Conservation (phyloP, 1,140 invertebrate genomes). For the Lysiphlebus fabarum region DNA sequence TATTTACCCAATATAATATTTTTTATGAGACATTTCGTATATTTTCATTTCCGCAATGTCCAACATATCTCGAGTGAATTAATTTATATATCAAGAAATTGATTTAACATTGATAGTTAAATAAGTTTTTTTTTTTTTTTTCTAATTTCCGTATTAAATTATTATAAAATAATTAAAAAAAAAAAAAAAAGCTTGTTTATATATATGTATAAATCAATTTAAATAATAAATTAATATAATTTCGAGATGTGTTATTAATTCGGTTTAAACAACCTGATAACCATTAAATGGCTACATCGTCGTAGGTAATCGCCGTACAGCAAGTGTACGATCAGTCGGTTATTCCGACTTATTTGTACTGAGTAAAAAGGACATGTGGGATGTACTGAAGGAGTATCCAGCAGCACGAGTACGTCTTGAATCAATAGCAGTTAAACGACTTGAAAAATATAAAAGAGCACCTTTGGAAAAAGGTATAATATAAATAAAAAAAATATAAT, state of each 20-base stretch:
- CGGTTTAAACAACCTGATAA: constrained; percentile 46
- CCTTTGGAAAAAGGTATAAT: constrained; percentile 81
- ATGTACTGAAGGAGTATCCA: constrained; percentile 97
- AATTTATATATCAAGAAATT: no score
- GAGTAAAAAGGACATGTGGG: constrained; percentile 99
- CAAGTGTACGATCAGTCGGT: constrained; percentile 93
- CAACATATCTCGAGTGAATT: no score
- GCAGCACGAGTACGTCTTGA: constrained; percentile 93
- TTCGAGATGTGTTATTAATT: constrained; percentile 30
- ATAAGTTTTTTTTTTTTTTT: no score
- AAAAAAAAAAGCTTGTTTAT: no score
- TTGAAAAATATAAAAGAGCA: constrained; percentile 93
- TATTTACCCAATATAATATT: no score
- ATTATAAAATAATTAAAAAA: no score
- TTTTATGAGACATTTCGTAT: no score
- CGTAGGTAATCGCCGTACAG: constrained; percentile 91
- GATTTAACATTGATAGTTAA: no score
- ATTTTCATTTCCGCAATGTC: no score
- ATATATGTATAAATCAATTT: constrained; percentile 2
- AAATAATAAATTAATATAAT: neutral
- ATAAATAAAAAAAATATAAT: neutral
- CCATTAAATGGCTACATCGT: constrained; percentile 55
- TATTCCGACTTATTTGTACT: constrained; percentile 98
- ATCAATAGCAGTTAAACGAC: constrained; percentile 92
- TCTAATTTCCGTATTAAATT: no score